phyloP scores from a whole-genome alignment of 2,113 vertebrate species.

The Callocephalon fimbriatum region DNA sequence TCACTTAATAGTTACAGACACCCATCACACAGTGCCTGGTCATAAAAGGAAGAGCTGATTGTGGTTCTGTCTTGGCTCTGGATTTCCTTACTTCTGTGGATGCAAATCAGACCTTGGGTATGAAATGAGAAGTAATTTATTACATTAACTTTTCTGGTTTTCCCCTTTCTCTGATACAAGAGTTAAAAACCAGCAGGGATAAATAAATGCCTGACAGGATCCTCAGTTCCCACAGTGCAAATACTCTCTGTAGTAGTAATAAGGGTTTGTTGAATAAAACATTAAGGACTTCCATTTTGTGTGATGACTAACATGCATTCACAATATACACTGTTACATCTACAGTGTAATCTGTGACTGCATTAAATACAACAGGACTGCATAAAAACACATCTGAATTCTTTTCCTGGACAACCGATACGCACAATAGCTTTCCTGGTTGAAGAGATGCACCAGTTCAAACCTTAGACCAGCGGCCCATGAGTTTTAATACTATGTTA shows the following conservation, averaged over 20 bases:
- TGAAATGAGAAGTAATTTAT: constrained; percentile 27
- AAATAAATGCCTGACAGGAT: background rate
- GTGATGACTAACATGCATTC: background rate
- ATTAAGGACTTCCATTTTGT: background rate
- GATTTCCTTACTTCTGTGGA: constrained; percentile 34
- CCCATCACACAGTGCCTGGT: constrained; percentile 66
- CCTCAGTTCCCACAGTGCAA: background rate
- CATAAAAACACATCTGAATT: background rate
- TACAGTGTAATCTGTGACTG: background rate
- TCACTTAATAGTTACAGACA: constrained; percentile 64
- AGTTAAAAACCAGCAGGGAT: background rate
- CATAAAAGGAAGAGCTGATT: constrained; percentile 61
- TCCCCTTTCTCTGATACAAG: background rate
- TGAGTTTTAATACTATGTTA: background rate
- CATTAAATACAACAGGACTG: background rate
- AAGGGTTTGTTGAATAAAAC: background rate
- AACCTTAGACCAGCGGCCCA: background rate
- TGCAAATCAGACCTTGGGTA: constrained; percentile 28
- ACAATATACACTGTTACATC: background rate
- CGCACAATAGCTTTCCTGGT: background rate
- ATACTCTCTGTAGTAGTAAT: background rate
- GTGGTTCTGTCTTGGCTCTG: constrained; percentile 44
- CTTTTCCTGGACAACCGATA: background rate
- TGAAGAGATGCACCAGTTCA: constrained; percentile 20
- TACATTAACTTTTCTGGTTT: background rate